These are phyloP conservation scores for Lepilemur ruficaudatus DNA, from an alignment of 2,797 vertebrate genomes.

Conservation along the genomic window DNA sequence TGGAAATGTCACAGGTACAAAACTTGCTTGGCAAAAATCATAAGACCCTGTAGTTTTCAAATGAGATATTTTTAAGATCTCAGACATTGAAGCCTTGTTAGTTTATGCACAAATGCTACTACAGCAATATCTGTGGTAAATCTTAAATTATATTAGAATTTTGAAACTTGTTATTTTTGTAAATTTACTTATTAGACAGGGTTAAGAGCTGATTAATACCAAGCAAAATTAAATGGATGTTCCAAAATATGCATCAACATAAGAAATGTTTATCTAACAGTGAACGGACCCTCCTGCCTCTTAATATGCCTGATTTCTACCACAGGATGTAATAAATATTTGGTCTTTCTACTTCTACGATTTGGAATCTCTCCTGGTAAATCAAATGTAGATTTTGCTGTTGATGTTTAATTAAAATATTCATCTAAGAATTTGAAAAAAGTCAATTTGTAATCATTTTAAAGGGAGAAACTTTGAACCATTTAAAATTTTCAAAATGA, in stretches of 20 bases:
- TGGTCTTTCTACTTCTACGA: neutral
- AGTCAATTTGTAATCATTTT: neutral
- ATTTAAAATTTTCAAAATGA: neutral
- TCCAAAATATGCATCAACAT: neutral
- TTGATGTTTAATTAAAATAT: neutral
- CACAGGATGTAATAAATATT: neutral
- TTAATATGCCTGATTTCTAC: neutral
- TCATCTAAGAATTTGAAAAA: neutral
- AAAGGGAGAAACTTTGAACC: neutral
- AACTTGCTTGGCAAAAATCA: neutral
- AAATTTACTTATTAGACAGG: constrained; percentile 31
- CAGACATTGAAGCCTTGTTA: neutral
- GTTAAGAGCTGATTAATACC: neutral
- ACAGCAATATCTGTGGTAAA: neutral
- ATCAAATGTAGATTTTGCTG: neutral
- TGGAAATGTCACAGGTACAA: neutral
- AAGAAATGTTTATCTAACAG: neutral
- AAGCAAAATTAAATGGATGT: neutral
- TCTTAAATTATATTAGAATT: neutral
- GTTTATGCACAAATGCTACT: neutral
- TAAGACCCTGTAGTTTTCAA: constrained; percentile 28
- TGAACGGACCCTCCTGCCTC: neutral
- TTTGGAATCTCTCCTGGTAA: neutral
- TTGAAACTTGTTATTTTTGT: constrained; percentile 4
- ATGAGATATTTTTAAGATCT: constrained; percentile 20